Base-by-base conservation (phyloP, 2,113 vertebrate genomes). In the Ceyx cyanopectus region DNA sequence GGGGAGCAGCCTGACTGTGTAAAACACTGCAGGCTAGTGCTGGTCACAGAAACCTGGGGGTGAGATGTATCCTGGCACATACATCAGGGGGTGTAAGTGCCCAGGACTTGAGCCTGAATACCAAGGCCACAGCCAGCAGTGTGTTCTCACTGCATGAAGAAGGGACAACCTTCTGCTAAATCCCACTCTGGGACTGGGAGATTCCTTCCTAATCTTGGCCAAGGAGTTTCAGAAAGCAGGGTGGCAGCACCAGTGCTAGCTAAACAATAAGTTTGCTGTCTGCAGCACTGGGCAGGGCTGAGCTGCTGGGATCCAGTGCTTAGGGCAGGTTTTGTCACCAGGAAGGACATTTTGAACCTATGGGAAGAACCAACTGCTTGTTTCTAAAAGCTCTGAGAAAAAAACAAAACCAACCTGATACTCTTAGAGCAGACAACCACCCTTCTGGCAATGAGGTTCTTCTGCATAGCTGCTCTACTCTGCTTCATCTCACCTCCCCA, bases 201-300 rank as follows among this genome's bases (percentile, higher is more conserved):
- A 41, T 43, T 75, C 26, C 29, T 81, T 50, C 46, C 21, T 37
- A 9, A 27, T 10, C 23, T 9, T 0, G 1, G 65, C 6, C 11
- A 30, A 48, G 27, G 5, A 12, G 24, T 10, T 91, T 57, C 40
- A 60, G 53, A 68, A 92, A 56, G 19, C 58, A 68, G 37, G 19
- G n/a, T 20, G 53, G 21, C n/a, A 62, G 2, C 8, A 14, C 6
- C 45, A 61, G 23, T 1, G 1, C 0, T 50, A 19, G 7, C 3
- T 37, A 66, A 61, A 8, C 7, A 5, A 5, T 5, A 19, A 61
- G 7, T 34, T 48, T 29, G 11, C 10, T 30, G 20, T 29, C 14
- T 62, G 30, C 19, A 61, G 6, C 0, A 0, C 11, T 34, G 6
- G 12, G 40, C 27, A 80, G n/a, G 48, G 77, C 29, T 21, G 27